Percentiles rank a stretch among this genome's conserved stretches.
Evolutionary conservation across 2,888 invertebrate species (phyloP).

Genomic region (Thymelicus sylvestris): DNA sequence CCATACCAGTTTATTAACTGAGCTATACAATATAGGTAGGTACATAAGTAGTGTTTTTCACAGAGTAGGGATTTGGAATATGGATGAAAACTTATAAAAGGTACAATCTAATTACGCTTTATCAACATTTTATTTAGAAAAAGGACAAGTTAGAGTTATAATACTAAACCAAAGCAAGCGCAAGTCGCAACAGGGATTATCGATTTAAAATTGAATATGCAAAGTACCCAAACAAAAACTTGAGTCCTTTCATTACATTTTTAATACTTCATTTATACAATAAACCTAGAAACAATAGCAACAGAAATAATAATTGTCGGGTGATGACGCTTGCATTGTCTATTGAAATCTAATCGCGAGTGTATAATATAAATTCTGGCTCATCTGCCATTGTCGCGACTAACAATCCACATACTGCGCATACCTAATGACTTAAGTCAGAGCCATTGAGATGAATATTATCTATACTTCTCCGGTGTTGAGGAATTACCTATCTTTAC

Average conservation of each 20-base stretch:
- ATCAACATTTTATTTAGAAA: too few species aligned
- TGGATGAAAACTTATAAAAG: too few species aligned
- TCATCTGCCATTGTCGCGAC: conserved; percentile 64
- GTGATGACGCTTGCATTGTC: conserved; percentile 64
- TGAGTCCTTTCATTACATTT: conserved; percentile 2
- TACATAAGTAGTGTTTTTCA: too few species aligned
- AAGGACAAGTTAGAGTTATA: too few species aligned
- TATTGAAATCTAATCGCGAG: conserved; percentile 66
- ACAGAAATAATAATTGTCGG: conserved; percentile 19
- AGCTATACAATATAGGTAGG: too few species aligned
- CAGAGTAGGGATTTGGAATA: too few species aligned
- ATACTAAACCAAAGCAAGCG: too few species aligned
- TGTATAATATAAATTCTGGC: conserved; percentile 61
- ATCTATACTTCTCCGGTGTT: conserved; percentile 1
- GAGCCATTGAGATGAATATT: conserved; percentile 13
- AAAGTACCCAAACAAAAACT: background rate
- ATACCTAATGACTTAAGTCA: conserved; percentile 67
- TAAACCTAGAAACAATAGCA: conserved; percentile 22
- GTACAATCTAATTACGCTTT: too few species aligned
- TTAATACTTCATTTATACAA: conserved; percentile 2
- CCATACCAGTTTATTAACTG: too few species aligned
- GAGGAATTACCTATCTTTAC: background rate
- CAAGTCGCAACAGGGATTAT: too few species aligned
- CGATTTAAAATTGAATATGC: conserved; percentile 1
- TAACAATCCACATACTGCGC: conserved; percentile 76